Evolutionary conservation across 2,797 vertebrate genomes (phyloP), one percentile per base, ranked within the genome.

Genomic region (Cheracebus regulus): DNA sequence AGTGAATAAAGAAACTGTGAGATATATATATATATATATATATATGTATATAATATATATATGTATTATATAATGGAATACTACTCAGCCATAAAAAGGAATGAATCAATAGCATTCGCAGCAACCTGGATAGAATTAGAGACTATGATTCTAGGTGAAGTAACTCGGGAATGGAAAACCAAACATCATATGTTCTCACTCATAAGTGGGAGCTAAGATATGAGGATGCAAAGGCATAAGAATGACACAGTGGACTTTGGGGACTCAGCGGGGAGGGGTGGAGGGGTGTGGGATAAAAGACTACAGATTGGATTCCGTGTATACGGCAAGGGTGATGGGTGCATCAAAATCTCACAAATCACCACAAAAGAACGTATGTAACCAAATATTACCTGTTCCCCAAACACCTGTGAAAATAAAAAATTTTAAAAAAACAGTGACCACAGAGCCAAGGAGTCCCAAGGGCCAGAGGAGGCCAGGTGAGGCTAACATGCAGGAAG

Each of bases 401-500:
- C 33, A 19, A 67, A 64, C n/a, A 67, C 64, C 64, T 67, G 8
- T 67, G 33, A 33, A 67, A 67, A 67, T 14, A 33, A 64, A 17
- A 64, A 64, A 64, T 28, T 12, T 28, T 5, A 15, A 33, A 52
- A 20, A 64, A 41, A 64, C 9, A 22, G 80, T 19, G 36, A 55
- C 50, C 50, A 55, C n/a, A 81, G 12, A 24, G 70, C 70, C 8
- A 1, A 36, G 44, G 41, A 61, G 41, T 48, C 36, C 1, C 8
- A 36, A 57, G 36, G 50, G 79, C 14, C 79, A 82, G 14, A 57
- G 52, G 36, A 39, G 26, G 24, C 36, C 2, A 0, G 28, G 26
- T 2, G 39, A 7, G 3, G 5, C 41, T 7, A 10, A 12, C 8
- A 2, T 20, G 28, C 20, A n/a, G 7, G 52, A 64, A 30, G n/a